Evolutionary conservation across 1,140 invertebrate genomes (phyloP).

Genomic region (Trachymyrmex cornetzi): DNA sequence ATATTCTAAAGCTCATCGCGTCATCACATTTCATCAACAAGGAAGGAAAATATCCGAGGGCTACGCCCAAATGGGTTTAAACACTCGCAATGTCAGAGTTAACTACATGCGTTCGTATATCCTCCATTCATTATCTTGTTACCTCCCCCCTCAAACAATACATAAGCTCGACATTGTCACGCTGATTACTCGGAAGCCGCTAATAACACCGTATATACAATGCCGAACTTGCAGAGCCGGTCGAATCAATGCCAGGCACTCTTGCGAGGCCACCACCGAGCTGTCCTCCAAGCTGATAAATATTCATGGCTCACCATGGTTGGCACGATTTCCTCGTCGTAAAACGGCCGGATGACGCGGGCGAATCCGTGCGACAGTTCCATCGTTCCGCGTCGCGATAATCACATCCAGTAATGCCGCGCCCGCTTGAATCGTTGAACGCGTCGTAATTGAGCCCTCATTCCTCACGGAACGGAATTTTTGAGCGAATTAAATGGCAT

Average conservation of each 20-base stretch:
- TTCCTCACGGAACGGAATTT: conserved; percentile 5
- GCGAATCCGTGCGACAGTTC: conserved; percentile 52
- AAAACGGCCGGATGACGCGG: conserved; percentile 60
- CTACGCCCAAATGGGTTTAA: conserved; percentile 3
- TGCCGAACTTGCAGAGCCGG: conserved; percentile 53
- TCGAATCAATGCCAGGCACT: conserved; percentile 53
- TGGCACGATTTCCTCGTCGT: conserved; percentile 57
- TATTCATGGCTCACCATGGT: conserved; percentile 68
- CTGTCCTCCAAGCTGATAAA: conserved; percentile 65
- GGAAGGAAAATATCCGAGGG: conserved; percentile 8
- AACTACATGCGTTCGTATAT: conserved; percentile 9
- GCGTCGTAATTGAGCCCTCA: conserved; percentile 53
- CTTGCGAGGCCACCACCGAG: conserved; percentile 5
- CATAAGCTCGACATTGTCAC: conserved; percentile 58
- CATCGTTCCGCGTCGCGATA: conserved; percentile 54
- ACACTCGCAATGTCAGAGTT: conserved; percentile 36
- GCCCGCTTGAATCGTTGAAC: conserved; percentile 62
- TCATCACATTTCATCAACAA: background rate
- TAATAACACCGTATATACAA: conserved; percentile 53
- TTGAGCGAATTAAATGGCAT: conserved; percentile 42
- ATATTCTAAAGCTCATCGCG: background rate
- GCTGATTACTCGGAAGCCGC: conserved; percentile 53
- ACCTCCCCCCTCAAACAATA: conserved; percentile 29
- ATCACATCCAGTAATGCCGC: conserved; percentile 50
- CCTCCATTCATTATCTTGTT: conserved; percentile 48